A percentile compares a stretch with the other conserved stretches of the same genome.
Evolutionary conservation across 2,113 vertebrate genomes (phyloP).

Genomic region (Dendrocopos noguchii): DNA sequence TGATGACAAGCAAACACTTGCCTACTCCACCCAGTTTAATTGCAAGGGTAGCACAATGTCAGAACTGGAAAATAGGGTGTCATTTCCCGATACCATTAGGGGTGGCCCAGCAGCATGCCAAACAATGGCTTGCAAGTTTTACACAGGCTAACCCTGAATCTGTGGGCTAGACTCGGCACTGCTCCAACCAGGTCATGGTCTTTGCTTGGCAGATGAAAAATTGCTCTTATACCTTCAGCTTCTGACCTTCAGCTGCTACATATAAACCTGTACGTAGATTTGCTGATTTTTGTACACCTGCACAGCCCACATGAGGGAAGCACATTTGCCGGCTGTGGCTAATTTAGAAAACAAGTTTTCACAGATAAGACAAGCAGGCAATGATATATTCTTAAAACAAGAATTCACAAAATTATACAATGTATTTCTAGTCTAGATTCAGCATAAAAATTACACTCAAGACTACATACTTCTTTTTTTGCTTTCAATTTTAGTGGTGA

Average conservation of each 20-base stretch:
- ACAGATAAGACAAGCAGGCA: not conserved
- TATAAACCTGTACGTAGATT: not conserved
- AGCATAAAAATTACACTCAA: not conserved
- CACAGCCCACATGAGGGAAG: not conserved
- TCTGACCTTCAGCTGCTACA: not conserved
- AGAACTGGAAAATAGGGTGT: not conserved
- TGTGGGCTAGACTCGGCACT: not conserved
- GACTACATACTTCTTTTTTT: not conserved
- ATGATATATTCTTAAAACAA: not conserved
- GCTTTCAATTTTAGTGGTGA: not conserved
- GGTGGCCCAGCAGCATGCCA: not conserved
- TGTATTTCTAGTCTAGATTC: not conserved
- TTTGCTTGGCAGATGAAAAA: not conserved
- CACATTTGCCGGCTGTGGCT: not conserved
- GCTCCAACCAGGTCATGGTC: not conserved
- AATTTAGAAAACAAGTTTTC: not conserved
- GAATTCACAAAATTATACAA: not conserved
- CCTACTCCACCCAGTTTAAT: not conserved
- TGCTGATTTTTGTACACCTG: not conserved
- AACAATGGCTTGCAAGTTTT: rapidly evolving
- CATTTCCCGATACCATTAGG: not conserved
- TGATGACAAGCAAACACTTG: not conserved
- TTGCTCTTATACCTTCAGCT: not conserved
- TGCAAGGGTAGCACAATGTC: not conserved
- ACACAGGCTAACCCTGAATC: not conserved